Evolutionary conservation across 2,797 vertebrate genomes (phyloP).

Genomic region (Mormyrus hasselquistii): DNA sequence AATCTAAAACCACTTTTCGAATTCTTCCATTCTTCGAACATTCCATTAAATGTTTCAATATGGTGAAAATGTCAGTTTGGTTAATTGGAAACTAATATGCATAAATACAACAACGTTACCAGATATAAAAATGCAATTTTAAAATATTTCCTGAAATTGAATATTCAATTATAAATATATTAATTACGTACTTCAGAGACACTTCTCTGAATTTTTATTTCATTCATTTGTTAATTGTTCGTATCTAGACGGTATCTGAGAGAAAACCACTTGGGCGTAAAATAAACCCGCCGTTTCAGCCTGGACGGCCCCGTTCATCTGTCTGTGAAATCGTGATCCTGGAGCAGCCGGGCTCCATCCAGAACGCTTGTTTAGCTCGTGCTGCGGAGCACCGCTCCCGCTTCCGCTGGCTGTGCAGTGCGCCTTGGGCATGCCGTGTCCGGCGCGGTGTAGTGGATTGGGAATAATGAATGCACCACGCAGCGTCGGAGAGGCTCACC

Average conservation of each 20-base stretch:
- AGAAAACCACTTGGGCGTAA: neutral
- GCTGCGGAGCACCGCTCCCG: conserved; percentile 39
- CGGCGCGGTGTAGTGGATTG: conserved; percentile 58
- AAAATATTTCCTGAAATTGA: neutral
- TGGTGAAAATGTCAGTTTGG: neutral
- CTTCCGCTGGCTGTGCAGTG: neutral
- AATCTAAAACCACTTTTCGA: conserved; percentile 24
- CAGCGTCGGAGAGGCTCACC: conserved; percentile 36
- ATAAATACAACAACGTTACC: neutral
- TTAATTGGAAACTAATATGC: neutral
- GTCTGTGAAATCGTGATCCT: neutral
- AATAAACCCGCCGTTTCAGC: neutral
- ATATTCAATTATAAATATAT: neutral
- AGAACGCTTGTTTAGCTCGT: conserved; percentile 40
- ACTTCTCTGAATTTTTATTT: neutral
- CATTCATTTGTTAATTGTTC: neutral
- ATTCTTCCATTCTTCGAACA: neutral
- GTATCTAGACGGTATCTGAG: neutral
- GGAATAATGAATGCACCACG: conserved; percentile 47
- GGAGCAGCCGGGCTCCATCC: neutral
- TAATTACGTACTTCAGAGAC: neutral
- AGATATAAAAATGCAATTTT: neutral
- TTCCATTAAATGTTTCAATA: neutral
- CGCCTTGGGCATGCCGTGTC: neutral
- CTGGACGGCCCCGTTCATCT: neutral